Evolutionary conservation across 1,140 invertebrate species (phyloP).

Genomic region (Drosophila burlai): DNA sequence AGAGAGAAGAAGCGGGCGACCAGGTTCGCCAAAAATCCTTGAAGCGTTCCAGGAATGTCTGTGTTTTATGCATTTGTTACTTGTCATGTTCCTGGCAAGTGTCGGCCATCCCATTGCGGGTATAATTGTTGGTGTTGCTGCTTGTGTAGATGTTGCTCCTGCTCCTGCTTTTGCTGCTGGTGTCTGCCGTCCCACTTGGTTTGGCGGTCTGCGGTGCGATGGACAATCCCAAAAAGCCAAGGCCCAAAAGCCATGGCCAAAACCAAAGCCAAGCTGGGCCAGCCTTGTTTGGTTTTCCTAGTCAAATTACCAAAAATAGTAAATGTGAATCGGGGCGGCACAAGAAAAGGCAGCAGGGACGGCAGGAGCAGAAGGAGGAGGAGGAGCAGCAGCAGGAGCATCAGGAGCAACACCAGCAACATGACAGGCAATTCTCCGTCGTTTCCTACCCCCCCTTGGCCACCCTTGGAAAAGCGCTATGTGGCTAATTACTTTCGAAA

Average conservation of each 20-base stretch:
- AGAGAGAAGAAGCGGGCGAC: neutral
- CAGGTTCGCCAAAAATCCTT: conserved; percentile 13
- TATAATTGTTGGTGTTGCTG: conserved; percentile 33
- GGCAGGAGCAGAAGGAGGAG: neutral
- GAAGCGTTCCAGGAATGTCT: conserved; percentile 17
- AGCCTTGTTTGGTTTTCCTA: conserved; percentile 56
- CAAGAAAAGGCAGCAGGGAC: conserved; percentile 24
- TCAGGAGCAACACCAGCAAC: conserved; percentile 30
- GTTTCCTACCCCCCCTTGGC: neutral
- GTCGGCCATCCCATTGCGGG: conserved; percentile 40
- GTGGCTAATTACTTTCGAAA: conserved; percentile 84
- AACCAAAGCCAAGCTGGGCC: conserved; percentile 38
- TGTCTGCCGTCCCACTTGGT: conserved; percentile 27
- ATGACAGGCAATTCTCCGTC: conserved; percentile 49
- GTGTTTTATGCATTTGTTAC: conserved; percentile 70
- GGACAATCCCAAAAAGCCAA: conserved; percentile 6
- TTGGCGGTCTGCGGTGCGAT: conserved; percentile 55
- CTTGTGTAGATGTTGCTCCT: neutral
- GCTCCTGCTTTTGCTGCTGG: neutral
- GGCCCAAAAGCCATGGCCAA: conserved; percentile 32
- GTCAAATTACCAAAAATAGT: conserved; percentile 76
- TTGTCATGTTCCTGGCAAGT: conserved; percentile 68
- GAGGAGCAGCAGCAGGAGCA: neutral
- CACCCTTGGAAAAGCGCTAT: conserved; percentile 55
- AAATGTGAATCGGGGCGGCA: conserved; percentile 40